A percentile compares a stretch with the other conserved stretches of the same genome.
phyloP scores from a whole-genome alignment of 2,888 invertebrate genomes.

The Cyrtodaria siliqua region DNA sequence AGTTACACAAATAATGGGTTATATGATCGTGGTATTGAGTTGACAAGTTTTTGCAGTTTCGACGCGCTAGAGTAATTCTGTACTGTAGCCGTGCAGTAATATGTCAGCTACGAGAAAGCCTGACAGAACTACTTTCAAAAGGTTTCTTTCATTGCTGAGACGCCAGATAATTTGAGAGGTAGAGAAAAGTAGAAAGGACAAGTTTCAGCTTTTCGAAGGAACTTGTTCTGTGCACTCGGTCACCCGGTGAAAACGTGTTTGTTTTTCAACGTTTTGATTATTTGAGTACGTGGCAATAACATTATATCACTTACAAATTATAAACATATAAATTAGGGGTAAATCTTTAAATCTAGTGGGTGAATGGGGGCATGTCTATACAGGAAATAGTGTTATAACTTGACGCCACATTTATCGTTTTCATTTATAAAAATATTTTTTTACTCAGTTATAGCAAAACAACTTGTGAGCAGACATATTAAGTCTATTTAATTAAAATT shows the following conservation, averaged over 20 bases:
- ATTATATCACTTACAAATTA: not conserved
- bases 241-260: conserved; percentile 15
- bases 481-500: too few species aligned
- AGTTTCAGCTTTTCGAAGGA: not conserved
- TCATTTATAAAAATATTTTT: too few species aligned
- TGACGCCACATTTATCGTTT: too few species aligned
- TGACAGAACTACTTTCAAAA: conserved; percentile 46
- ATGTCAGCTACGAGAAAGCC: conserved; percentile 17
- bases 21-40: conserved; percentile 36
- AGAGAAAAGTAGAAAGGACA: not conserved
- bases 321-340: not conserved
- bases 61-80: conserved; percentile 43
- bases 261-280: conserved; percentile 13
- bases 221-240: conserved; percentile 19
- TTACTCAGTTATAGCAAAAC: too few species aligned
- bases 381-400: too few species aligned
- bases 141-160: conserved; percentile 33
- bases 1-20: conserved; percentile 53
- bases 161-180: conserved; percentile 53
- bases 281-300: too few species aligned
- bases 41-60: conserved; percentile 32
- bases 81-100: conserved; percentile 39
- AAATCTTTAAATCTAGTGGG: too few species aligned
- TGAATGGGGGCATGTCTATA: too few species aligned
- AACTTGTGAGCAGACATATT: too few species aligned